phyloP scores from a whole-genome alignment of 2,797 vertebrate genomes.

The Etheostoma nigrum region DNA sequence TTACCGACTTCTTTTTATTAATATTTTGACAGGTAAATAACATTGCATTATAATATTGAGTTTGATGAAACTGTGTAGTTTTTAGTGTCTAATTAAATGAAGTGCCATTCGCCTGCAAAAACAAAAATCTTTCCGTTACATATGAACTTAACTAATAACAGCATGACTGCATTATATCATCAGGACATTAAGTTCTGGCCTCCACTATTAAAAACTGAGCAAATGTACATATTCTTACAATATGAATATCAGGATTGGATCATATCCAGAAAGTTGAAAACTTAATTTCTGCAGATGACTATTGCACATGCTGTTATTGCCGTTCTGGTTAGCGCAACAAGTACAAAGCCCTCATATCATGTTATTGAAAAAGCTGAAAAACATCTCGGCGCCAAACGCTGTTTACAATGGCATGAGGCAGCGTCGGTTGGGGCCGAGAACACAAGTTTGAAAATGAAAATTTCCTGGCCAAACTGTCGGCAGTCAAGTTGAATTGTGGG shows the following conservation, averaged over 20 bases:
- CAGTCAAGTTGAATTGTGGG: not conserved
- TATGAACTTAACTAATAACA: not conserved
- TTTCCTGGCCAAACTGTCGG: accelerated
- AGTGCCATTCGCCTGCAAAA: not conserved
- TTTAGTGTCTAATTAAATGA: not conserved
- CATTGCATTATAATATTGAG: not conserved
- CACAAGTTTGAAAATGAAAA: not conserved
- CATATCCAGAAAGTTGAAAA: not conserved
- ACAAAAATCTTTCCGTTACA: not conserved
- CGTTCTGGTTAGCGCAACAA: not conserved
- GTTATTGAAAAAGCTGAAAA: not conserved
- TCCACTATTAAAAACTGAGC: not conserved
- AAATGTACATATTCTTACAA: not conserved
- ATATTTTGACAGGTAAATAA: not conserved
- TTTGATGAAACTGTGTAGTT: not conserved
- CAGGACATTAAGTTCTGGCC: not conserved
- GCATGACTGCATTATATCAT: too few relatives aligned
- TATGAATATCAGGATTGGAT: not conserved
- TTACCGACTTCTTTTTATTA: not conserved
- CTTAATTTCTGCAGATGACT: not conserved
- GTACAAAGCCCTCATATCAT: not conserved
- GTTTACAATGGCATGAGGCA: not conserved
- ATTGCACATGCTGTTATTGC: not conserved
- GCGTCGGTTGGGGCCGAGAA: not conserved
- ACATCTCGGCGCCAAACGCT: not conserved